A percentile compares a stretch with the other conserved stretches of the same genome.
phyloP scores from a whole-genome alignment of 92 coral and sea anemone genomes.

The Parazoanthus darwini region DNA sequence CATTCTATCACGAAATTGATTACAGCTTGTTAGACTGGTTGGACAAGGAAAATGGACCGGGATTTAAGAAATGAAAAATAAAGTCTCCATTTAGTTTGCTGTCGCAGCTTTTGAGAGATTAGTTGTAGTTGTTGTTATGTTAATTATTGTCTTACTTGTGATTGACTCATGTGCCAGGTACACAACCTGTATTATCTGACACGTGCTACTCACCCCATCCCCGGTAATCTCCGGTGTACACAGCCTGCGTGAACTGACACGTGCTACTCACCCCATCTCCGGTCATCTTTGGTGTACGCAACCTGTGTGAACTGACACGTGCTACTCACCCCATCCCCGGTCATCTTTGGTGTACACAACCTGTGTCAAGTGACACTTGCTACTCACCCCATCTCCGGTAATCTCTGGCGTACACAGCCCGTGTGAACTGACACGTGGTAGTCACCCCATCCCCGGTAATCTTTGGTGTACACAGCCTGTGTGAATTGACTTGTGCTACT shows the following conservation, averaged over 20 bases:
- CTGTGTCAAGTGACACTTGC: background rate
- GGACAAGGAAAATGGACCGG: too few relatives aligned
- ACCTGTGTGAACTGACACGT: constrained; percentile 50
- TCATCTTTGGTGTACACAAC: too few relatives aligned
- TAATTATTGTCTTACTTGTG: too few relatives aligned
- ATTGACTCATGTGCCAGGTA: too few relatives aligned
- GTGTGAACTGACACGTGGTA: background rate
- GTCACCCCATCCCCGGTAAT: constrained; percentile 63
- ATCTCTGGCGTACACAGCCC: constrained; percentile 12
- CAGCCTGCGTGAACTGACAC: background rate
- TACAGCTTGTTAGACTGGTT: too few relatives aligned
- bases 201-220: constrained; percentile 44
- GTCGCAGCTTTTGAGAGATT: too few relatives aligned
- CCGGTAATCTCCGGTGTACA: too few relatives aligned
- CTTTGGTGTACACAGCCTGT: constrained; percentile 43
- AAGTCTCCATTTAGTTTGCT: too few relatives aligned
- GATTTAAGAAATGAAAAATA: too few relatives aligned
- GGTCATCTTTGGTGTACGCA: background rate
- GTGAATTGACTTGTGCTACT: background rate
- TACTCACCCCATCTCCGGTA: constrained; percentile 62
- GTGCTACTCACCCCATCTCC: constrained; percentile 36
- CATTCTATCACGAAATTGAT: too few relatives aligned
- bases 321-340: constrained; percentile 65
- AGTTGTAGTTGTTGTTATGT: too few relatives aligned
- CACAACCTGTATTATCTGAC: background rate